A percentile compares a stretch with the other conserved stretches of the same genome.
Evolutionary conservation across 2,113 vertebrate genomes (phyloP).

Genomic region (Phocoena sinus): DNA sequence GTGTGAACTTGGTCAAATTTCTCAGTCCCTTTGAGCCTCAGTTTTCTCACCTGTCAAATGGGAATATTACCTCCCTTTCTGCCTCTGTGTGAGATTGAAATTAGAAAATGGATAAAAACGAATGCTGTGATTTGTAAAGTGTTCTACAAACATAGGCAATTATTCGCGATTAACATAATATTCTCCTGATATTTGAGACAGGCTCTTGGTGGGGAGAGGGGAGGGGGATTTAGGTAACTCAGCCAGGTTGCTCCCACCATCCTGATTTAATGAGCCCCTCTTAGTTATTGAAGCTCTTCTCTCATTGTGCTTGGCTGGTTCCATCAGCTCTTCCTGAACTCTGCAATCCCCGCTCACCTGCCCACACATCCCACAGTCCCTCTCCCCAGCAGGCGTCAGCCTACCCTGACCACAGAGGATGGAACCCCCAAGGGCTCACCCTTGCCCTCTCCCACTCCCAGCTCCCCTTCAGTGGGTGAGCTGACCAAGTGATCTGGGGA

Average conservation of each 20-base stretch:
- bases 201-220: background rate
- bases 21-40: background rate
- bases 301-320: conserved; percentile 70
- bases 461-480: background rate
- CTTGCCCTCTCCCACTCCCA: background rate
- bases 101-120: background rate
- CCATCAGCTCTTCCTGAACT: conserved; percentile 66
- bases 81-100: background rate
- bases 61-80: background rate
- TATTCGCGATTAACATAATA: background rate
- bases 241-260: background rate
- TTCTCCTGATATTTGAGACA: background rate
- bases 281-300: conserved; percentile 51
- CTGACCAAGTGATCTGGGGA: background rate
- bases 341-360: background rate
- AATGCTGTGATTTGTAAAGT: background rate
- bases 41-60: background rate
- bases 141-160: background rate
- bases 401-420: conserved; percentile 70
- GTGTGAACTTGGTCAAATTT: background rate
- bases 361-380: conserved; percentile 53
- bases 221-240: background rate
- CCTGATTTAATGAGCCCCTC: conserved; percentile 72
- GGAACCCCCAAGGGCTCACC: conserved; percentile 14
- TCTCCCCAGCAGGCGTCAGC: conserved; percentile 67